Evolutionary conservation across 2,113 vertebrate species (phyloP), one percentile per base, ranked within the genome.

Genomic region (Zonotrichia leucophrys): DNA sequence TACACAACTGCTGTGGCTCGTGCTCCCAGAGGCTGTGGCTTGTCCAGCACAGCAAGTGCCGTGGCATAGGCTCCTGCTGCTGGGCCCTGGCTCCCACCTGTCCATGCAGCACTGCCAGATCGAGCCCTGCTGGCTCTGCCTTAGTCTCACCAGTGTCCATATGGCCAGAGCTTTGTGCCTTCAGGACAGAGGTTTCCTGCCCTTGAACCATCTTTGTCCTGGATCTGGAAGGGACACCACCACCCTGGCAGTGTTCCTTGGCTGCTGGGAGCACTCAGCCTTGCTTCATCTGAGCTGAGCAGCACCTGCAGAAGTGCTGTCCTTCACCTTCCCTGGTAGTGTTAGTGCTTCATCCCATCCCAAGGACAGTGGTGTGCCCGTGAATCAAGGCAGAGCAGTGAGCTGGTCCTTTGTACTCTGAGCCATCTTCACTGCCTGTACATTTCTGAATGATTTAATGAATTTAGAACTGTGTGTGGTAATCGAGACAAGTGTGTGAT

Each of bases 71-170:
- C n/a, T 90, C 62, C 58, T 44, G 42, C n/a, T 56, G 52, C 69
- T 53, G 72, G 3, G 52, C 9, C 72, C 55, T 58, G 82, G 19
- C 67, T 82, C n/a, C n/a, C 35, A 1, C 67, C 74, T 1, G 7
- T 17, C 31, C 3, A 0, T n/a, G 12, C 35, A 70, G 68, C 23
- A 3, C 30, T 1, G 4, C 27, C 73, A 53, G 30, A 3, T 4
- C 4, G n/a, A 69, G 60, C 7, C 0, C 44, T 93, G 67, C 62
- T 69, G 78, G 35, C 44, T 33, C 68, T 30, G 59, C 15, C 39
- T 18, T 22, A 2, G 28, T 49, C 41, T 73, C 28, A 9, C 17
- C 28, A 11, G 39, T 4, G 81, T 35, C 89, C 1, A 0, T 47
- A 14, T 9, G 4, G 67, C 42, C 33, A 17, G 56, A 47, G 81